Evolutionary conservation across 2,113 vertebrate species (phyloP).

Genomic region (western clawed frog (Xenopus tropicalis)): UCB_Xtro_10.0 CM004448.2:89053001-89053500

Average conservation of each 20-base stretch:
- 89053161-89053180: constrained; percentile 44
- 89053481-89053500: constrained; percentile 31
- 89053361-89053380: constrained; percentile 20
- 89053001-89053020: constrained; percentile 75
- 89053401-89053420: constrained; percentile 69
- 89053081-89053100: constrained; percentile 44
- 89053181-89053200: constrained; percentile 51
- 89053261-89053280: constrained; percentile 58
- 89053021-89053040: constrained; percentile 60
- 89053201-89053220: constrained; percentile 56
- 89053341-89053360: constrained; percentile 14
- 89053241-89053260: constrained; percentile 51
- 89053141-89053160: constrained; percentile 50
- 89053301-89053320: constrained; percentile 56
- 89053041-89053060: constrained; percentile 49
- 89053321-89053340: constrained; percentile 22
- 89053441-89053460: constrained; percentile 85
- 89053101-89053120: constrained; percentile 8
- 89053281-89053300: constrained; percentile 65
- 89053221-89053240: constrained; percentile 52
- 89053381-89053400: constrained; percentile 49
- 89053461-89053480: constrained; percentile 56
- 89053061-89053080: constrained; percentile 6
- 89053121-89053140: not conserved
- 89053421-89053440: constrained; percentile 75